Conservation (phyloP, 2,113 vertebrate genomes). For the Dicerorhinus sumatrensis region DNA sequence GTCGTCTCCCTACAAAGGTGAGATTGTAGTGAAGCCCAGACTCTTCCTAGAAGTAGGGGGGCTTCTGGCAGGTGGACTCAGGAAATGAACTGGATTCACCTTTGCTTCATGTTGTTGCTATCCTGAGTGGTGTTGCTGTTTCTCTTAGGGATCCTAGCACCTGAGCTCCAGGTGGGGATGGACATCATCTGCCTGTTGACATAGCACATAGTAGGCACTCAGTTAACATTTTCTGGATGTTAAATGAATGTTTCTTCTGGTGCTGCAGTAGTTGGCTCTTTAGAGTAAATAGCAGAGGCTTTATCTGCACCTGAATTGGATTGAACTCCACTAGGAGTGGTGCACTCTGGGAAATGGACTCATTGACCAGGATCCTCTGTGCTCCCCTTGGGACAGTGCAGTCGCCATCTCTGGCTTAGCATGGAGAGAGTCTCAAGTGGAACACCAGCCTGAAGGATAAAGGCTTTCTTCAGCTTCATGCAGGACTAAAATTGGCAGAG, state of each 20-base stretch:
- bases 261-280: neutral
- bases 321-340: neutral
- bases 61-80: neutral
- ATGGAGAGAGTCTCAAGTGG: neutral
- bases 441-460: neutral
- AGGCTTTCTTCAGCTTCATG: neutral
- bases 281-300: neutral
- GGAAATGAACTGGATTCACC: neutral
- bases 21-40: neutral
- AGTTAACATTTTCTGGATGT: neutral
- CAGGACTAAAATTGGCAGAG: neutral
- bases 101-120: neutral
- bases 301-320: neutral
- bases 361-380: neutral
- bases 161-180: neutral
- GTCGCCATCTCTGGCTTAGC: fast-evolving
- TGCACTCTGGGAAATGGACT: neutral
- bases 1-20: neutral
- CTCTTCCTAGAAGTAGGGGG: neutral
- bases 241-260: neutral
- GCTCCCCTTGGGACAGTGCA: neutral
- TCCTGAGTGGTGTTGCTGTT: neutral
- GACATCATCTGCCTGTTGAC: neutral
- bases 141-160: neutral
- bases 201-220: neutral